Percentiles rank a stretch among this genome's conserved stretches.
Evolutionary conservation across 1,140 invertebrate genomes (phyloP).

Genomic region (Ruditapes philippinarum): DNA sequence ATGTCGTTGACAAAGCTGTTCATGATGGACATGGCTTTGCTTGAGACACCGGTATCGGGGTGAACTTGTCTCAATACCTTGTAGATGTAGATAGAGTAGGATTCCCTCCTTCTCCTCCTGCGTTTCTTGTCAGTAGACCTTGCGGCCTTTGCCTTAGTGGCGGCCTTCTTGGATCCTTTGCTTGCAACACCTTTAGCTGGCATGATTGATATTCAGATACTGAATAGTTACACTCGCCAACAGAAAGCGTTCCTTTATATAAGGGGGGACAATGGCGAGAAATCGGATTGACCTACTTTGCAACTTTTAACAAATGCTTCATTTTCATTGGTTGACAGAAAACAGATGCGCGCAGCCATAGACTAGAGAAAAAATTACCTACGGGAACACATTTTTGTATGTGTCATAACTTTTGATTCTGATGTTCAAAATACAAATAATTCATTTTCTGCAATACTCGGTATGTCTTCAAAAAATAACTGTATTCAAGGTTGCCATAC

Average conservation of each 20-base stretch:
- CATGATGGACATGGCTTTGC: conserved; percentile 86
- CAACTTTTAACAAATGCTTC: not conserved
- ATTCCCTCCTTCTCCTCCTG: conserved; percentile 88
- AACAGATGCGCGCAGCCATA: too few species aligned
- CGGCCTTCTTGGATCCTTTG: conserved; percentile 44
- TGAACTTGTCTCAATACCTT: conserved; percentile 92
- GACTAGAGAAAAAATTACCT: too few species aligned
- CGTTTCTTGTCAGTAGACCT: conserved; percentile 17
- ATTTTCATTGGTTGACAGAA: not conserved
- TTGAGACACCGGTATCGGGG: conserved; percentile 90
- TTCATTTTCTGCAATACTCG: too few species aligned
- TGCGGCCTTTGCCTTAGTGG: conserved; percentile 41
- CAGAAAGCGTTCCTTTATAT: not conserved
- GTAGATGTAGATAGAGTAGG: conserved; percentile 91
- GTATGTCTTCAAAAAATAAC: too few species aligned
- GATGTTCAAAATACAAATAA: too few species aligned
- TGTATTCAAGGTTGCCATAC: too few species aligned
- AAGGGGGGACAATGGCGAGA: not conserved
- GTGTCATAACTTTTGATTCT: too few species aligned
- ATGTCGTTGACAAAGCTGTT: conserved; percentile 87
- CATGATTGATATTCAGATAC: conserved; percentile 3
- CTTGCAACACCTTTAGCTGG: not conserved
- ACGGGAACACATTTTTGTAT: too few species aligned
- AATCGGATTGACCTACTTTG: conserved; percentile 27
- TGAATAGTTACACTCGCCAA: not conserved